Evolutionary conservation across 2,113 vertebrate genomes (phyloP), one percentile per base, ranked within the genome.

Genomic region (Ceratotherium simum): DNA sequence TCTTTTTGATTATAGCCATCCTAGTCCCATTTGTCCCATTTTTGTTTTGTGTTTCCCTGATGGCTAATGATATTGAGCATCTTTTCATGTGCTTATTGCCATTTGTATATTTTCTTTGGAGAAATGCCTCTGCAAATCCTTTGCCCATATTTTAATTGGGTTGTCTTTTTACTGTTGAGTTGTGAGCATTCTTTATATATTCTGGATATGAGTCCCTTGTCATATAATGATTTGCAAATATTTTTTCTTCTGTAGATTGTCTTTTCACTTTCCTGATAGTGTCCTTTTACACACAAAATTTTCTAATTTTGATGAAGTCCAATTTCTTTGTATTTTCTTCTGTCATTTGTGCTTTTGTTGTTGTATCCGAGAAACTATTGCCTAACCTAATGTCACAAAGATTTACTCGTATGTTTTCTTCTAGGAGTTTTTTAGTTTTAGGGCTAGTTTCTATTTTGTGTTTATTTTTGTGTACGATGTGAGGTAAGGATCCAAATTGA

Each of bases 61-160:
- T 80, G 11, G 14, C 27, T 84, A 62, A 54, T 72, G 42, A 86
- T 79, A 16, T 72, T 86, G 42, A 86, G 13, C 42, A 42, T 80
- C 17, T 72, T 95, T 86, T 51, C 33, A 42, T 54, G 54, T 86
- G 54, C 42, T 91, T 84, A 51, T 72, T 79, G 42, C 27, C 42
- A 48, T 94, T 80, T 62, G 42, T 84, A 16, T 79, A 62, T 91
- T 91, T 91, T 91, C 80, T 73, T 95, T 51, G 51, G 33, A n/a
- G 33, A 84, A 83, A 36, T 60, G 39, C 29, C 48, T 76, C 1
- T 93, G 31, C 25, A 69, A 1, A 65, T 92, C 36, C 51, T 92
- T 87, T 81, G 83, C 75, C 42, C 39, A 31, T 48, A 25, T 88
- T 96, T 83, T 93, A 62, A 42, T 87, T 93, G 31, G 14, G 51